These are phyloP conservation scores for Microhierax caerulescens DNA, from an alignment of 2,797 vertebrate genomes.

Conservation along the genomic window DNA sequence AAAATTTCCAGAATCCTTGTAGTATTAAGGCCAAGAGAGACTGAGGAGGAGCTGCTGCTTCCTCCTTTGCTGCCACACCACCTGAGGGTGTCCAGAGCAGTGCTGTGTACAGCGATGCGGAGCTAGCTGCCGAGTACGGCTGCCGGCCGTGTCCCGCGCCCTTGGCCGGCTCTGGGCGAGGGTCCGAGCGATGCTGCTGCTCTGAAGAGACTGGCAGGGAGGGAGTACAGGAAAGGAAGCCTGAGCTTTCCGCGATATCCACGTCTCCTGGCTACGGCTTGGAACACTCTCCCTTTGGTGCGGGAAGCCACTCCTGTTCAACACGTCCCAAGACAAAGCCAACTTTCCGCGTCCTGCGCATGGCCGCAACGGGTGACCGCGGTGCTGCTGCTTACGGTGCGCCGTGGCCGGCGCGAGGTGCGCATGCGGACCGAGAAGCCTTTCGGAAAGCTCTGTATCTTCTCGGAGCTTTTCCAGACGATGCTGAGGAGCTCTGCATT, in stretches of 20 bases:
- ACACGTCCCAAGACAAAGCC: not conserved
- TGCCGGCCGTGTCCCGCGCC: not conserved
- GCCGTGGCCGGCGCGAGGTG: not conserved
- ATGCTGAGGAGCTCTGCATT: not conserved
- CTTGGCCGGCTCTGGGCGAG: not conserved
- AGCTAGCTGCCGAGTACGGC: not conserved
- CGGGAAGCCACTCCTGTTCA: not conserved
- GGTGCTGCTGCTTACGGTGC: accelerated
- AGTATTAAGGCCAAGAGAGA: not conserved
- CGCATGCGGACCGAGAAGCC: not conserved
- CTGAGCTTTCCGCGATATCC: not conserved
- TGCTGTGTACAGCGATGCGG: not conserved
- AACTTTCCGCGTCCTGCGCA: not conserved
- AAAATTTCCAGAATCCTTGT: not conserved
- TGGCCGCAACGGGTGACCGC: accelerated
- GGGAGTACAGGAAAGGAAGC: not conserved
- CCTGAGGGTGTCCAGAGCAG: not conserved
- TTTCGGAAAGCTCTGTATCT: not conserved
- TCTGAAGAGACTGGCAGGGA: not conserved
- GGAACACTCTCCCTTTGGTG: not conserved
- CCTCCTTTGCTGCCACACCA: not conserved
- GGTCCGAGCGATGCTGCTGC: not conserved
- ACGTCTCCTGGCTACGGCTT: not conserved
- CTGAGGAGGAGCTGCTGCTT: not conserved
- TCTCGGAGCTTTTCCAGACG: not conserved